Base-by-base conservation (phyloP, 2,888 invertebrate genomes). In the Aquatica leii region DNA sequence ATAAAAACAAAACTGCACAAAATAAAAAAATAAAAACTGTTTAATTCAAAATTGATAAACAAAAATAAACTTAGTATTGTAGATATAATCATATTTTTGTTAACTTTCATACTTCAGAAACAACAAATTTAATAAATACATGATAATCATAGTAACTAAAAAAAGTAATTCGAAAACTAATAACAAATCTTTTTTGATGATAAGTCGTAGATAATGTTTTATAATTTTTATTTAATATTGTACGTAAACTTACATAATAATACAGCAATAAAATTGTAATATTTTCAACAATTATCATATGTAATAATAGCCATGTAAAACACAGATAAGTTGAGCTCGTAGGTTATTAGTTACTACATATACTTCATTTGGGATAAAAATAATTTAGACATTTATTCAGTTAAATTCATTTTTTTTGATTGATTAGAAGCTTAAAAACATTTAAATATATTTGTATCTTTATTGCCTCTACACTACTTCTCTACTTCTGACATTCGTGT, bases 381-480 rank as follows among this genome's bases (percentile, higher is more conserved):
- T 57, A 48, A 57, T 18, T 56, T 43, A 59, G 24, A 66, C 41
- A 53, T 59, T 50, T 66, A 66, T 21, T 20, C 50, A 60, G 52
- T 24, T 24, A 24, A 6, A 24, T 24, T 31, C 17, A 46, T 59
- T 51, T 49, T 52, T 52, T 56, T 35, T 59, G 53, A 31, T 35
- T 59, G 53, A 31, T 48, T 52, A 57, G 34, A 56, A 54, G 20
- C 43, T 55, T 21, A 55, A 67, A 64, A 65, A 61, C 65, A 65
- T 60, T 60, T 34, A 57, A 60, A 56, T 59, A 52, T 46, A 43
- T 55, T 58, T 59, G 52, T 40, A 59, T 56, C 53, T 59, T 70
- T 70, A 70, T 70, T 70, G 70, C 68, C 70, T 63, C 70, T 70
- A 70, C 68, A 70, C 70, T 70, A 70, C 63, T 59, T 57, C 43